Conservation (phyloP, 2,113 vertebrate species). For the Ornithorhynchus anatinus region DNA sequence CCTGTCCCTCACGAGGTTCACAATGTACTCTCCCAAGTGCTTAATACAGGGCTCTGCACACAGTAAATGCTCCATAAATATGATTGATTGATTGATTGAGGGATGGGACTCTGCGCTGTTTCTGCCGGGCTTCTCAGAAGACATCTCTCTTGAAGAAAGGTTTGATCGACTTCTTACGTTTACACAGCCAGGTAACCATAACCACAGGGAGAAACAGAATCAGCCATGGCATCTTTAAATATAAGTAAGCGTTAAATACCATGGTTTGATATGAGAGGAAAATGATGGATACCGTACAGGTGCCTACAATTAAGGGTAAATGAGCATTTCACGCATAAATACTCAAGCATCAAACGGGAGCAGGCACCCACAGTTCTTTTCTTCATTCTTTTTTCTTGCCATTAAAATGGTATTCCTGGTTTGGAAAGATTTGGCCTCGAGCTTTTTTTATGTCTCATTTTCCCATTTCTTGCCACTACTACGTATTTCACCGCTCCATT, state of each 20-base stretch:
- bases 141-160: too few relatives aligned
- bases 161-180: too few relatives aligned
- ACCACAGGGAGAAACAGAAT: background rate
- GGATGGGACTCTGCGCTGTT: too few relatives aligned
- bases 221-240: background rate
- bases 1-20: too few relatives aligned
- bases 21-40: too few relatives aligned
- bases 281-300: background rate
- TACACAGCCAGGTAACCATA: too few relatives aligned
- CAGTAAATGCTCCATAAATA: too few relatives aligned
- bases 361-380: background rate
- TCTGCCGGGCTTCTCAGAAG: too few relatives aligned
- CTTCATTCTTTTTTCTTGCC: background rate
- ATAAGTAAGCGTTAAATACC: background rate
- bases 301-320: too few relatives aligned
- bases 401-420: background rate
- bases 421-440: background rate
- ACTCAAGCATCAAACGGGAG: background rate
- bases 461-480: slow-evolving; percentile 13
- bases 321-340: too few relatives aligned
- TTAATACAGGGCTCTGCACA: too few relatives aligned
- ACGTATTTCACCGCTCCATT: background rate
- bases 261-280: background rate
- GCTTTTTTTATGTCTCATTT: background rate
- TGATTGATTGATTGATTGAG: too few relatives aligned